Conservation (phyloP, 2,797 vertebrate genomes). For the Scleropages formosus region DNA sequence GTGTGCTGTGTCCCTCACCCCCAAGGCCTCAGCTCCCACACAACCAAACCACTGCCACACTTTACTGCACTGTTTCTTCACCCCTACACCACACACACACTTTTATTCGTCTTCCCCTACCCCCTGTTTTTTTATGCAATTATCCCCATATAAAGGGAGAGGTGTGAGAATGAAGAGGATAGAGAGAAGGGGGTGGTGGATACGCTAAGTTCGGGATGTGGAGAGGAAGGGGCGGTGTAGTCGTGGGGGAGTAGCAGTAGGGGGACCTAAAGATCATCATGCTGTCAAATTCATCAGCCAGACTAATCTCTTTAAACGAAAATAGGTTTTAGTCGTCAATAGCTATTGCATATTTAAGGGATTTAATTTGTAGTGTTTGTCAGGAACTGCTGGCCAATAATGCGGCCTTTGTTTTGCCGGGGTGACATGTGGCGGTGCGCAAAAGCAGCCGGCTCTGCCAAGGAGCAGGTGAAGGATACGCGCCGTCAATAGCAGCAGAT, state of each 20-base stretch:
- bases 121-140: slow-evolving; percentile 10
- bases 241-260: background rate
- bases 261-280: slow-evolving; percentile 35
- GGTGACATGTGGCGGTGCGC: slow-evolving; percentile 66
- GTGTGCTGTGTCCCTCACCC: background rate
- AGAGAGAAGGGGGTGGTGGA: background rate
- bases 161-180: slow-evolving; percentile 22
- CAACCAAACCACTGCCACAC: background rate
- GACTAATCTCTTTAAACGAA: slow-evolving; percentile 40
- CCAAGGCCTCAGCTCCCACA: too few relatives aligned
- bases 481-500: slow-evolving; percentile 68
- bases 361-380: slow-evolving; percentile 41
- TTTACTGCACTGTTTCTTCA: background rate
- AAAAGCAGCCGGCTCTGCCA: slow-evolving; percentile 69
- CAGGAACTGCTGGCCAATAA: slow-evolving; percentile 64
- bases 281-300: slow-evolving; percentile 38
- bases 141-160: slow-evolving; percentile 29
- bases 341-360: slow-evolving; percentile 42
- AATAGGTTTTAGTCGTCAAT: slow-evolving; percentile 38
- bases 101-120: too few relatives aligned
- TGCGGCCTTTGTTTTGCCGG: slow-evolving; percentile 75
- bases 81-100: background rate
- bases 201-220: background rate
- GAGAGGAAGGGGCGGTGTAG: background rate
- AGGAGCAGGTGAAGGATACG: slow-evolving; percentile 77